Percentiles rank a stretch among this genome's conserved stretches.
Evolutionary conservation across 2,797 vertebrate species (phyloP).

Genomic region (Danio choprae): DNA sequence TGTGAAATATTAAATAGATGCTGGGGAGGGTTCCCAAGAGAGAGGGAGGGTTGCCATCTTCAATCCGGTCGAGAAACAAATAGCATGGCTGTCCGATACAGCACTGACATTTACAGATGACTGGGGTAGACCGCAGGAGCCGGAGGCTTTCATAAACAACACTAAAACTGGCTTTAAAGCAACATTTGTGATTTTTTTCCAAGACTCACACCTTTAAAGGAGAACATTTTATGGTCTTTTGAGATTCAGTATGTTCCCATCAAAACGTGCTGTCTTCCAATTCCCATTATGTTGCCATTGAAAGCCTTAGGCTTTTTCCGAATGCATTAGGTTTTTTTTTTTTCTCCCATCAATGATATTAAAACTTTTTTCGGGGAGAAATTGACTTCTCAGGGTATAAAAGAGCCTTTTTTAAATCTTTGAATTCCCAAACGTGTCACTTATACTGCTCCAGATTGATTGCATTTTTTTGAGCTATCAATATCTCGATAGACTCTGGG

Average conservation of each 20-base stretch:
- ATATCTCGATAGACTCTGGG: conserved; percentile 36
- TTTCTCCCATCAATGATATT: conserved; percentile 26
- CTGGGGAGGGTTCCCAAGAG: conserved; percentile 76
- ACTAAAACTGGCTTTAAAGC: conserved; percentile 14
- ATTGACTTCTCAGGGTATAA: conserved; percentile 33
- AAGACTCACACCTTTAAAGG: conserved; percentile 19
- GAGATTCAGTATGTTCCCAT: conserved; percentile 11
- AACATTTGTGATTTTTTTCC: conserved; percentile 3
- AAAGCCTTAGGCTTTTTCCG: conserved; percentile 43
- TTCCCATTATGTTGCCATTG: conserved; percentile 38
- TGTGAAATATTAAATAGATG: conserved; percentile 86
- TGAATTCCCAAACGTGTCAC: conserved; percentile 43
- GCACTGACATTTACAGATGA: conserved; percentile 55
- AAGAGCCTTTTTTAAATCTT: conserved; percentile 31
- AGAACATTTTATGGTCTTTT: conserved; percentile 5
- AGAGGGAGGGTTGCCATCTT: conserved; percentile 74
- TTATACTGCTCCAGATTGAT: conserved; percentile 35
- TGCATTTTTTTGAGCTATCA: conserved; percentile 18
- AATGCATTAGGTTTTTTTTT: conserved; percentile 34
- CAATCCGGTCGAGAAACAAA: conserved; percentile 77
- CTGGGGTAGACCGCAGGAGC: conserved; percentile 27
- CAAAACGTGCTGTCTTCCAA: conserved; percentile 21
- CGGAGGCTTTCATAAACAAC: conserved; percentile 37
- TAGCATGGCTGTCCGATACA: conserved; percentile 56
- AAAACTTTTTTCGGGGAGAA: conserved; percentile 24